Evolutionary conservation across 2,113 vertebrate species (phyloP).

Genomic region (Daboia siamensis): DNA sequence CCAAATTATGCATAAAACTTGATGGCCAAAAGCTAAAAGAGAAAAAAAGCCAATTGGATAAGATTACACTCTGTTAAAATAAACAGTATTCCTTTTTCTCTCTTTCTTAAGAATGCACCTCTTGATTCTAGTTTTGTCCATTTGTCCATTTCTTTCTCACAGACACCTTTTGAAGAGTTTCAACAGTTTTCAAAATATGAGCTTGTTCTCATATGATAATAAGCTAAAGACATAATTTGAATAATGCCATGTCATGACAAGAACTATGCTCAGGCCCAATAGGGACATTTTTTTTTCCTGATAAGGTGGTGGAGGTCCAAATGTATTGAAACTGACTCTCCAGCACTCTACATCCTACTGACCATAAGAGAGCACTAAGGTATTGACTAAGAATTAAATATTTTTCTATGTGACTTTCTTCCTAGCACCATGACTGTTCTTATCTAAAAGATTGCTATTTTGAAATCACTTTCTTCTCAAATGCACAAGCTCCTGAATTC

Average conservation of each 20-base stretch:
- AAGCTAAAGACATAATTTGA: slow-evolving; percentile 3
- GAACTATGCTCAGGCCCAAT: neutral
- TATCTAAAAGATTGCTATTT: neutral
- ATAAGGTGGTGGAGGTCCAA: neutral
- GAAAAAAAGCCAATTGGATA: neutral
- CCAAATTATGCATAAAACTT: neutral
- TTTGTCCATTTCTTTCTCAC: neutral
- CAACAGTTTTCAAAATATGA: neutral
- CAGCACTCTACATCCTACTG: neutral
- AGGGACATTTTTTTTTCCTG: neutral
- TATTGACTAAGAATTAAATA: neutral
- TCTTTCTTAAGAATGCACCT: neutral
- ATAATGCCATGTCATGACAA: neutral
- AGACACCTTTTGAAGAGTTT: neutral
- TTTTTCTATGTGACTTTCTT: neutral
- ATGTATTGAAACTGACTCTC: neutral
- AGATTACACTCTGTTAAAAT: neutral
- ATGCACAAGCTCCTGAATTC: neutral
- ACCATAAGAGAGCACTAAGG: neutral
- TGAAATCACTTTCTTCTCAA: neutral
- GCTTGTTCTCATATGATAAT: neutral
- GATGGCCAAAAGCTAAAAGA: neutral
- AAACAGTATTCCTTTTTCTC: neutral
- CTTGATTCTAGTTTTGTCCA: neutral
- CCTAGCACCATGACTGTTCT: neutral